Evolutionary conservation across 2,888 invertebrate genomes (phyloP), one percentile per base, ranked within the genome.

Genomic region (Campoplex nolae): DNA sequence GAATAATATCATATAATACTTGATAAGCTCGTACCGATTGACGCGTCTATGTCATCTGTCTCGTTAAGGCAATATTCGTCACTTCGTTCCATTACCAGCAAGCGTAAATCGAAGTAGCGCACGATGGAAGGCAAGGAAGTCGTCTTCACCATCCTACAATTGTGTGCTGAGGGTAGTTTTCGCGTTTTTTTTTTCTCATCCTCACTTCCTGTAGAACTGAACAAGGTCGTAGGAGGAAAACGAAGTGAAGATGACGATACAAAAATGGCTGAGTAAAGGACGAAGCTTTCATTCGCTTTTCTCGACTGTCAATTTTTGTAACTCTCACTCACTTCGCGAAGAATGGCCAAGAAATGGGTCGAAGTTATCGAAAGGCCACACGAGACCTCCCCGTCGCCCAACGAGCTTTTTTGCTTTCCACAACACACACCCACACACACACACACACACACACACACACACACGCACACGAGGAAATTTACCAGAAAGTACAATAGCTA

Each of bases 21-120:
- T 6, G 45, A 70, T 23, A 9, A 4, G 9, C 45, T 42, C 70
- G 45, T 70, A 1, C 13, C 45, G 45, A 45, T 28, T 70, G 70
- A 70, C 67, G 67, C 38, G 42, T 42, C 67, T 38, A 3, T 70
- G 42, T 70, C 70, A 23, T 70, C 23, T 13, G 45, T 70, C 42
- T 70, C 42, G 70, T 70, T 45, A 70, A 70, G 45, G 38, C 67
- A 45, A 70, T 70, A 48, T 23, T 42, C 70, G 70, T 70, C 70
- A 48, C 70, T 45, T 48, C 23, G 70, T 70, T 70, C 70, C 70
- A 48, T 45, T 70, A 70, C 42, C 13, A 23, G 4, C 13, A 16
- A 42, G n/a, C 45, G 45, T 68, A 13, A 45, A 70, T 2, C 23
- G 13, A 45, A 45, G 32, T 62, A 18, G 70, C 42, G 45, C 13